phyloP scores from a whole-genome alignment of 2,888 invertebrate genomes.

The Rotaria macrura region DNA sequence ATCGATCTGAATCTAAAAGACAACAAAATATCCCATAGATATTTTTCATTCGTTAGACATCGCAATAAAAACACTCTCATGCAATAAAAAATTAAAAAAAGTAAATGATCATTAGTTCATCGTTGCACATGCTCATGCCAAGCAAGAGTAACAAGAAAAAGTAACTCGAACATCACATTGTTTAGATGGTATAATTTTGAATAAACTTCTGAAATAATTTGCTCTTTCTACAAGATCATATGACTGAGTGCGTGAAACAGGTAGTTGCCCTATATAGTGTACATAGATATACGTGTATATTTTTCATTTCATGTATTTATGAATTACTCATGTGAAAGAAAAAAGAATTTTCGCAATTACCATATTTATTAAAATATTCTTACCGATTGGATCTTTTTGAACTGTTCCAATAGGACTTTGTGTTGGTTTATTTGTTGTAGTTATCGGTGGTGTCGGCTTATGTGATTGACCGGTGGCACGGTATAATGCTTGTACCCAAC shows the following conservation, averaged over 20 bases:
- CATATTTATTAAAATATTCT: background rate
- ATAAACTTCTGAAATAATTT: slow-evolving; percentile 16
- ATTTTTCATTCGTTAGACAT: background rate
- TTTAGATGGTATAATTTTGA: background rate
- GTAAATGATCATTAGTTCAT: background rate
- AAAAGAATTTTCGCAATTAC: too few relatives aligned
- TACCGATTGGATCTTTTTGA: slow-evolving; percentile 5
- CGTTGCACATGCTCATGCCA: background rate
- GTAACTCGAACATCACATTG: background rate
- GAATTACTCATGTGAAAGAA: too few relatives aligned
- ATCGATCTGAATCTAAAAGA: slow-evolving; percentile 72
- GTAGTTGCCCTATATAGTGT: slow-evolving; percentile 15
- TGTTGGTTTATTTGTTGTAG: background rate
- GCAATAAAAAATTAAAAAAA: too few relatives aligned
- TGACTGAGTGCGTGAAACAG: slow-evolving; percentile 13
- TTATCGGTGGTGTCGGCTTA: slow-evolving; percentile 65
- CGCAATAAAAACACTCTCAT: background rate
- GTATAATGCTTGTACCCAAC: slow-evolving; percentile 63
- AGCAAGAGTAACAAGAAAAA: background rate
- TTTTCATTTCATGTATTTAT: background rate
- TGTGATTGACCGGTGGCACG: slow-evolving; percentile 98
- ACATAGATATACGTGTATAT: background rate
- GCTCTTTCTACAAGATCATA: slow-evolving; percentile 5
- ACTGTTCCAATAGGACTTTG: background rate
- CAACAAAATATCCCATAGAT: slow-evolving; percentile 34